phyloP scores from a whole-genome alignment of 1,140 invertebrate species.

The Tetranychus urticae region DNA sequence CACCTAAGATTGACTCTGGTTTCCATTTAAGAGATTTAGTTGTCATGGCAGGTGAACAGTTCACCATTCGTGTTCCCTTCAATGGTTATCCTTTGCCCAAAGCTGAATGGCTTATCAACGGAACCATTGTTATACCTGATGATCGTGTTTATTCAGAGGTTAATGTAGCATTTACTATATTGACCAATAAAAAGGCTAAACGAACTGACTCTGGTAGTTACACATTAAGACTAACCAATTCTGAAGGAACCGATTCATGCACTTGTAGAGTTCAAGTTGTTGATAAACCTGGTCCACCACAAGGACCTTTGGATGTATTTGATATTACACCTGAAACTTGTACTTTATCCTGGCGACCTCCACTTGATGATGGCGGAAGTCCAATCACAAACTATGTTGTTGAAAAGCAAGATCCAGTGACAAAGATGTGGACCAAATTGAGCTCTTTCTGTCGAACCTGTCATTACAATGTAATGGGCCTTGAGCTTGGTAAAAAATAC shows the following conservation, averaged over 20 bases:
- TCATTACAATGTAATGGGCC: constrained; percentile 53
- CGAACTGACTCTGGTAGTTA: constrained; percentile 79
- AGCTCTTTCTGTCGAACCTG: constrained; percentile 22
- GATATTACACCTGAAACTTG: constrained; percentile 77
- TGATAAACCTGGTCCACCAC: constrained; percentile 65
- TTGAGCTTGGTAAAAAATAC: constrained; percentile 75
- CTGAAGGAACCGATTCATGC: constrained; percentile 66
- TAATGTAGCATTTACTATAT: constrained; percentile 53
- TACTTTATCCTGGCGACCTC: constrained; percentile 57
- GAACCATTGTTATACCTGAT: constrained; percentile 61
- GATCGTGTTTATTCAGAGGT: constrained; percentile 64
- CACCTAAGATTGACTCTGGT: constrained; percentile 23
- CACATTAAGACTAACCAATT: constrained; percentile 62
- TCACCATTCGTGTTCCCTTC: constrained; percentile 76
- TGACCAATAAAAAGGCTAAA: constrained; percentile 59
- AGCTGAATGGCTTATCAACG: constrained; percentile 79
- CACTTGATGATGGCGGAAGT: constrained; percentile 64
- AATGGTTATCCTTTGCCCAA: constrained; percentile 78
- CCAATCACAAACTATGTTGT: constrained; percentile 83
- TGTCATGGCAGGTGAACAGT: constrained; percentile 76
- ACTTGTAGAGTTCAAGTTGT: constrained; percentile 78
- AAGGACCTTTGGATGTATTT: constrained; percentile 65
- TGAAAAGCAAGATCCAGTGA: constrained; percentile 44
- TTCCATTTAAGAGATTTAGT: constrained; percentile 37
- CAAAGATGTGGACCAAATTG: constrained; percentile 14